Conservation (phyloP, 2,888 invertebrate genomes). For the Drosophila imparisetae region DNA sequence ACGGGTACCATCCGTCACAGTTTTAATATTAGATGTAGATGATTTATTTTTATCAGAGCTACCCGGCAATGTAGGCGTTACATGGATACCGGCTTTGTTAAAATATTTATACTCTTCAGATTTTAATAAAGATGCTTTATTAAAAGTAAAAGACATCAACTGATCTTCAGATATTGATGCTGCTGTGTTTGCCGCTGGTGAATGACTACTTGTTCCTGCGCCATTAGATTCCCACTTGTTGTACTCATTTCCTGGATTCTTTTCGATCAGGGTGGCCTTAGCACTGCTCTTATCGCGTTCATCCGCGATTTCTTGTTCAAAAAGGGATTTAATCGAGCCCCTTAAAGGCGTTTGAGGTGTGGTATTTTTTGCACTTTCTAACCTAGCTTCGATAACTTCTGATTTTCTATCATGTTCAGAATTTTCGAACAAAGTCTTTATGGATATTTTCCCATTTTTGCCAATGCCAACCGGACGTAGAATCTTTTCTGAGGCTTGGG, state of each 20-base stretch:
- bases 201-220: not conserved
- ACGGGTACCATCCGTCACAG: not conserved
- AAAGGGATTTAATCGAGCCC: constrained; percentile 9
- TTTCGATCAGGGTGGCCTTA: not conserved
- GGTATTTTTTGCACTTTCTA: not conserved
- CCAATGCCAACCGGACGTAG: not conserved
- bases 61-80: not conserved
- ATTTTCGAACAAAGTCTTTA: not conserved
- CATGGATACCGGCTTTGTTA: not conserved
- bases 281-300: not conserved
- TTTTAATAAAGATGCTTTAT: not conserved
- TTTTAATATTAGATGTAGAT: not conserved
- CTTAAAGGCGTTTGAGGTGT: not conserved
- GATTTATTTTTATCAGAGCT: not conserved
- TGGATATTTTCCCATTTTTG: not conserved
- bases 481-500: not conserved
- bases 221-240: not conserved
- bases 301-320: not conserved
- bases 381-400: not conserved
- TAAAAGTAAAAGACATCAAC: not conserved
- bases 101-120: not conserved
- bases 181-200: not conserved
- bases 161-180: not conserved
- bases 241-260: not conserved
- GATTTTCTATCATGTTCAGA: not conserved